Conservation (phyloP, 2,888 invertebrate species). For the Thera obeliscata region DNA sequence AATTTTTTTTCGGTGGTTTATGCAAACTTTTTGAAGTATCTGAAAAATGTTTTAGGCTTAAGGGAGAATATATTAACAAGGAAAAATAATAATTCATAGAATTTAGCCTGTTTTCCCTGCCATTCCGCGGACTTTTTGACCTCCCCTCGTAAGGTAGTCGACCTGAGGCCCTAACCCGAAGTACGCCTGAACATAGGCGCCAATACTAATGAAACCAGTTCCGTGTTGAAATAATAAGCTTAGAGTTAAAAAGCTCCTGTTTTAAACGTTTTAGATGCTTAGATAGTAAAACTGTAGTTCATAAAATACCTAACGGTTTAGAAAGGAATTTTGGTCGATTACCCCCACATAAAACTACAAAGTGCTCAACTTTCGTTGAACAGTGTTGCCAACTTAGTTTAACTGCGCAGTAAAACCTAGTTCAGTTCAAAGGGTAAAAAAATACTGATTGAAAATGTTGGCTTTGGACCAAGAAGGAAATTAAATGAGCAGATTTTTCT, state of each 20-base stretch:
- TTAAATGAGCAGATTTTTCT: constrained; percentile 13
- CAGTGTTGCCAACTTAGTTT: constrained; percentile 50
- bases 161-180: too few species aligned
- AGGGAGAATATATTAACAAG: too few species aligned
- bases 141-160: too few species aligned
- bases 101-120: too few species aligned
- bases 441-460: constrained; percentile 41
- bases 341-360: constrained; percentile 47
- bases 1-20: too few species aligned
- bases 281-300: background rate
- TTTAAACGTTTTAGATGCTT: background rate
- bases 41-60: too few species aligned
- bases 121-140: too few species aligned
- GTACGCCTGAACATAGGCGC: too few species aligned
- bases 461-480: constrained; percentile 32
- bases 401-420: constrained; percentile 47
- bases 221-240: background rate
- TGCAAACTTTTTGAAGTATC: too few species aligned
- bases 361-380: constrained; percentile 44
- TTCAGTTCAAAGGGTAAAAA: constrained; percentile 23
- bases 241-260: background rate
- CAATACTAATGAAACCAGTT: too few species aligned
- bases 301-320: constrained; percentile 9
- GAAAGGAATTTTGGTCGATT: constrained; percentile 35
- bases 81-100: too few species aligned